Conservation (phyloP, 2,888 invertebrate species). For the Noctua fimbriata region DNA sequence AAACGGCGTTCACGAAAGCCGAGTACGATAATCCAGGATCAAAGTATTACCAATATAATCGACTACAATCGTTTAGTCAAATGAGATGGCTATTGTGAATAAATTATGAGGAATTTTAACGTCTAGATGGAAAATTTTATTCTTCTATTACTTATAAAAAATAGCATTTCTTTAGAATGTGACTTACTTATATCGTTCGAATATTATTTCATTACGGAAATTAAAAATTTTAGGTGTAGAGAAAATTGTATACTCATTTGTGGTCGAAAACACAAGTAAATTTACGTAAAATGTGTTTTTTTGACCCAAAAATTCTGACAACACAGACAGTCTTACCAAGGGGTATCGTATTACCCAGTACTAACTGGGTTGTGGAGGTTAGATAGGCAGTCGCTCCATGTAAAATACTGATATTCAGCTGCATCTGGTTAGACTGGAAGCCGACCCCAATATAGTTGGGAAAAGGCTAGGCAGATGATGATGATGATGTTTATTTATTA, state of each 20-base stretch:
- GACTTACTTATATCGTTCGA: background rate
- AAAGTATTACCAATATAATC: constrained; percentile 14
- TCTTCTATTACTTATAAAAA: background rate
- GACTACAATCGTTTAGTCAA: constrained; percentile 1
- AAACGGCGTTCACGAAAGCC: background rate
- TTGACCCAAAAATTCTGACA: too few relatives aligned
- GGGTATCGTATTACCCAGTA: too few relatives aligned
- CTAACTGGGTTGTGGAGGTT: too few relatives aligned
- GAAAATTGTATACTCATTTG: background rate
- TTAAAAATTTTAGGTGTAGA: background rate
- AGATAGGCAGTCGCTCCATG: too few relatives aligned
- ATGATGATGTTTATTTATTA: background rate
- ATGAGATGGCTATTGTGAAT: constrained; percentile 5
- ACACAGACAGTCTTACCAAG: too few relatives aligned
- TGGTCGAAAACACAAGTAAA: background rate
- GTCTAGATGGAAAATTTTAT: background rate
- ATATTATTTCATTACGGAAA: background rate
- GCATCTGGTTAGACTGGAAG: too few relatives aligned
- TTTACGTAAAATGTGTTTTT: background rate
- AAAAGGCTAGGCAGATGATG: too few relatives aligned
- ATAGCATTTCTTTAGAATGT: background rate
- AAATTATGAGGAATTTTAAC: background rate
- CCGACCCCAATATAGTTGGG: too few relatives aligned
- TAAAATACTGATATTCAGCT: too few relatives aligned
- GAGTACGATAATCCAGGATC: constrained; percentile 2